Base-by-base conservation (phyloP, 2,113 vertebrate genomes). In the Elachura formosa region DNA sequence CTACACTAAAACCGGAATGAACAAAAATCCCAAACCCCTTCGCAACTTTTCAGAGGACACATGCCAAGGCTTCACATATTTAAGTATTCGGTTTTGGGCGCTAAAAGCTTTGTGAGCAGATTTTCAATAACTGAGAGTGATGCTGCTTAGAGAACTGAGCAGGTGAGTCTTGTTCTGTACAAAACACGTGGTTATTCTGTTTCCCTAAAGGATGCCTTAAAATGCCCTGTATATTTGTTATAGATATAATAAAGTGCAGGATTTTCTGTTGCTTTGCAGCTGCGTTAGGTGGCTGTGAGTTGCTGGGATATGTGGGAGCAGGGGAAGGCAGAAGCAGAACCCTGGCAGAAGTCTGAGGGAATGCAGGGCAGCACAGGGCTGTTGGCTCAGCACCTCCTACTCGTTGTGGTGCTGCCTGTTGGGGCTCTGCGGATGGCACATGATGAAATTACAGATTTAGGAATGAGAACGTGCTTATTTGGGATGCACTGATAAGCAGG, bases 121-220 rank as follows among this genome's bases (percentile, higher is more conserved):
- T 73, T 83, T 92, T 72, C 62, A 91, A 72, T 91, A 78, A 75
- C 63, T n/a, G 45, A 56, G 79, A 84, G 72, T 15, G 41, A 41
- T 56, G 24, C 0, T 2, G 41, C 40, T 68, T 75, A 86, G 91
- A 48, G 92, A 94, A 82, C 21, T 5, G 43, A 74, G 48, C 51
- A 92, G 43, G 1, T 74, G 41, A 72, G 41, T 58, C 45, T 58
- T 38, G 25, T 29, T 69, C 69, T 43, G 20, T 56, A 38, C 19
- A 66, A 85, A 78, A 43, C 25, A 76, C 77, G 36, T 43, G 33
- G 22, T n/a, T 67, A 21, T 61, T 64, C 45, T 34, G 38, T 52
- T 71, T 94, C 79, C 80, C 80, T 41, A 25, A 71, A 66, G 46
- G 84, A 69, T 29, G 14, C 31, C 68, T 67, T 67, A 25, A 69